These are phyloP conservation scores for Trichosurus vulpecula DNA, from an alignment of 2,797 vertebrate genomes.

Conservation along the genomic window DNA sequence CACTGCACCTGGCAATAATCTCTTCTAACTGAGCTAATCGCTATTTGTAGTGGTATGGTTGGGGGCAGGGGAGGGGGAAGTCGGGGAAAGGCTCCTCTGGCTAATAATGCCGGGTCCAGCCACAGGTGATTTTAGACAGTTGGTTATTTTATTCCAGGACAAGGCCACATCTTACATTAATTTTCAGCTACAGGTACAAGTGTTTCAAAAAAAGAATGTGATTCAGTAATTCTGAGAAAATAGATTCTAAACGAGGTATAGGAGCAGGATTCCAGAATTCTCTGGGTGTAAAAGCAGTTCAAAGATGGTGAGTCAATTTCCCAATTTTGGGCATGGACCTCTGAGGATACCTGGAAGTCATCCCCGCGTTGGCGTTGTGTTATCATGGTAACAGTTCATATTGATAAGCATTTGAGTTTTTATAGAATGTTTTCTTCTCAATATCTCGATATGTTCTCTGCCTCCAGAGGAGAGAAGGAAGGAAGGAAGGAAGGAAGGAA, in stretches of 20 bases:
- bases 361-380: not conserved
- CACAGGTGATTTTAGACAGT: constrained; percentile 77
- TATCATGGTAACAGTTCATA: not conserved
- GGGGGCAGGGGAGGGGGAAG: constrained; percentile 32
- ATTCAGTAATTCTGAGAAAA: not conserved
- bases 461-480: not conserved
- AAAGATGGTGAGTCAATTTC: constrained; percentile 60
- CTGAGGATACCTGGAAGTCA: not conserved
- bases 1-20: constrained; percentile 83
- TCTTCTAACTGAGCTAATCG: constrained; percentile 85
- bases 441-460: not conserved
- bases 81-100: constrained; percentile 61
- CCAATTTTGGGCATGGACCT: constrained; percentile 61
- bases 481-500: not conserved
- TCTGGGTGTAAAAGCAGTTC: constrained; percentile 61
- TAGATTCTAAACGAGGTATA: constrained; percentile 70
- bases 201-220: constrained; percentile 33
- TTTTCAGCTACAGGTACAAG: constrained; percentile 74
- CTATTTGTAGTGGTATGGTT: constrained; percentile 71
- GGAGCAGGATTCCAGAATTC: constrained; percentile 75
- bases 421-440: not conserved
- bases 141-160: constrained; percentile 66
- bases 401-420: not conserved
- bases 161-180: constrained; percentile 74
- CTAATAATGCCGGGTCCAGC: constrained; percentile 74